phyloP scores from a whole-genome alignment of 2,113 vertebrate genomes.

The Agapornis roseicollis region DNA sequence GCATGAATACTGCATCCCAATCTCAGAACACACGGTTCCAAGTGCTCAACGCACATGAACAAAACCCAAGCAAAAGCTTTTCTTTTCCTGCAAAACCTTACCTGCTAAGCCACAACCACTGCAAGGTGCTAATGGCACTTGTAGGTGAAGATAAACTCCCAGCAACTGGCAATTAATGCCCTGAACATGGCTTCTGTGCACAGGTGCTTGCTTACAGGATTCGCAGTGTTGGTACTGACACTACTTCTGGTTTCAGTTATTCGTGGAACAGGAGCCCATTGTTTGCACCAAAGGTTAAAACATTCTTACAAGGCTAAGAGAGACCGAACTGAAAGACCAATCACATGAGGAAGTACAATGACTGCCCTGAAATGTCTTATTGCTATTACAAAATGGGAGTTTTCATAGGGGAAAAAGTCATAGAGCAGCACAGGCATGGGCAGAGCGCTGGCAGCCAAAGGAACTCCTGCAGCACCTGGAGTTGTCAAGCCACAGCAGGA shows the following conservation, averaged over 20 bases:
- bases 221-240: background rate
- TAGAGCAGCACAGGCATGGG: conserved; percentile 39
- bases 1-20: background rate
- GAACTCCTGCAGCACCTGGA: background rate
- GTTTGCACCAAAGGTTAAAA: background rate
- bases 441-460: conserved; percentile 50
- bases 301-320: background rate
- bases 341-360: conserved; percentile 58
- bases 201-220: background rate
- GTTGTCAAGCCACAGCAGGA: conserved; percentile 44
- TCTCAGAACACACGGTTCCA: background rate
- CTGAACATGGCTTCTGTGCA: background rate
- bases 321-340: background rate
- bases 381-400: conserved; percentile 59
- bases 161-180: background rate
- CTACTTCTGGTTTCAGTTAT: background rate
- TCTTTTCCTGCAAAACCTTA: background rate
- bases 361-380: conserved; percentile 66
- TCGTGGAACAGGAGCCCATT: background rate
- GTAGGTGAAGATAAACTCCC: background rate
- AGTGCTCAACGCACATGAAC: background rate
- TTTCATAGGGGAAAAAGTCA: conserved; percentile 29
- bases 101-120: background rate
- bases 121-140: background rate
- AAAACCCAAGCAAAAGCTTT: background rate